Conservation (phyloP, 2,113 vertebrate genomes). For the Scartelaos histophorus region DNA sequence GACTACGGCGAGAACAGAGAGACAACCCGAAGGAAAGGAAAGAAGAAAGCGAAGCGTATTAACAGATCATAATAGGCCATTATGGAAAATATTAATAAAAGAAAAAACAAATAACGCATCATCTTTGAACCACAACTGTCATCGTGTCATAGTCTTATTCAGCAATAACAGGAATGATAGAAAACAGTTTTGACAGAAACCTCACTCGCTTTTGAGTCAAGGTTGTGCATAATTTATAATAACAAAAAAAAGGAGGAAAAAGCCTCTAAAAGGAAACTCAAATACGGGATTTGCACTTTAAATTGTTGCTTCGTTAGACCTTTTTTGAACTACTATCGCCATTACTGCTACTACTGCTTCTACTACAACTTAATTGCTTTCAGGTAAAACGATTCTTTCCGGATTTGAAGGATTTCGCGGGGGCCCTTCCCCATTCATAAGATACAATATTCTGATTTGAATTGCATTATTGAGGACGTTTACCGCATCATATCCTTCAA, state of each 20-base stretch:
- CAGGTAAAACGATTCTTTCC: no score
- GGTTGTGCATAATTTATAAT: not conserved
- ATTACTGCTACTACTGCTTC: not conserved
- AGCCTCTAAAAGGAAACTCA: not conserved
- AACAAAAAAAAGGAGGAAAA: no score
- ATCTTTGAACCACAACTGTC: not conserved
- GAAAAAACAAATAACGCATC: constrained; percentile 8
- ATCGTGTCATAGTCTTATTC: constrained; percentile 3
- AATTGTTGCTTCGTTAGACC: not conserved
- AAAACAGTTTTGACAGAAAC: constrained; percentile 1
- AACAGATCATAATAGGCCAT: constrained; percentile 37
- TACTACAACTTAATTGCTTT: no score
- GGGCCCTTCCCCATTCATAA: no score
- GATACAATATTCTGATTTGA: no score
- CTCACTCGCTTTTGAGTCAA: constrained; percentile 4
- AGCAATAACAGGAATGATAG: not conserved
- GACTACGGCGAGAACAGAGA: constrained; percentile 39
- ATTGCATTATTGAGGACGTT: no score
- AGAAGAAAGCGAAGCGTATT: constrained; percentile 48
- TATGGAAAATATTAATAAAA: constrained; percentile 41
- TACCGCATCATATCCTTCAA: no score
- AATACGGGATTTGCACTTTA: not conserved
- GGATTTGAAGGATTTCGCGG: no score
- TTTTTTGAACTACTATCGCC: not conserved
- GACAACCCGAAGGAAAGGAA: constrained; percentile 8